Evolutionary conservation across 2,113 vertebrate genomes (phyloP).

Genomic region (Varanus salvator): DNA sequence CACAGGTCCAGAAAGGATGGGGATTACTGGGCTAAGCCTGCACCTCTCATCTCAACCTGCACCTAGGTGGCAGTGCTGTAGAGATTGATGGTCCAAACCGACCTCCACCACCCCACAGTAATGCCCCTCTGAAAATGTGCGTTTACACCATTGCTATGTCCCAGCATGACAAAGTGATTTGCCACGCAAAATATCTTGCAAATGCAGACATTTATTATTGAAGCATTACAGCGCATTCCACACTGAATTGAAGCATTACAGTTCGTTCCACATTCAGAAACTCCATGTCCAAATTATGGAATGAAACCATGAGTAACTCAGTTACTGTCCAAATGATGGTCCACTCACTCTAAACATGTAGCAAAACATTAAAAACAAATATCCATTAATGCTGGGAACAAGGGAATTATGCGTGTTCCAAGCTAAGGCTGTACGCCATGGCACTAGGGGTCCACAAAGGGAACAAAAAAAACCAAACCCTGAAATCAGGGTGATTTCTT

Average conservation of each 20-base stretch:
- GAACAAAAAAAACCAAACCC: not conserved
- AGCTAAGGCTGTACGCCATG: not conserved
- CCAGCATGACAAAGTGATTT: constrained; percentile 56
- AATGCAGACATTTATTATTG: constrained; percentile 46
- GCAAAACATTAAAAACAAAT: constrained; percentile 15
- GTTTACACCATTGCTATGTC: constrained; percentile 31
- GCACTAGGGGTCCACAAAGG: not conserved
- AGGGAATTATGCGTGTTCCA: not conserved
- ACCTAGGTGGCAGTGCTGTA: constrained; percentile 3
- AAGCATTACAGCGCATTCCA: constrained; percentile 9
- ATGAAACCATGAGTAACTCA: constrained; percentile 42
- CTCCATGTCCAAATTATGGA: constrained; percentile 29
- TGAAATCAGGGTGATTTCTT: not conserved
- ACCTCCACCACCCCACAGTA: constrained; percentile 37
- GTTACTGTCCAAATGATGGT: not conserved
- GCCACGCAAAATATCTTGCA: constrained; percentile 35
- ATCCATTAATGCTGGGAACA: not conserved
- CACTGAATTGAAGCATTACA: constrained; percentile 32
- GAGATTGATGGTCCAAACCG: constrained; percentile 29
- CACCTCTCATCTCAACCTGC: constrained; percentile 41
- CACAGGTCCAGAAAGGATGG: no score
- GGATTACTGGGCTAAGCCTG: not conserved
- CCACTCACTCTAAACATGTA: not conserved
- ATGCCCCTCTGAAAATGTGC: constrained; percentile 60
- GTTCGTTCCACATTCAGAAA: constrained; percentile 17